These are phyloP conservation scores for Tridacna crocea DNA, from an alignment of 2,888 invertebrate genomes.

Conservation along the genomic window DNA sequence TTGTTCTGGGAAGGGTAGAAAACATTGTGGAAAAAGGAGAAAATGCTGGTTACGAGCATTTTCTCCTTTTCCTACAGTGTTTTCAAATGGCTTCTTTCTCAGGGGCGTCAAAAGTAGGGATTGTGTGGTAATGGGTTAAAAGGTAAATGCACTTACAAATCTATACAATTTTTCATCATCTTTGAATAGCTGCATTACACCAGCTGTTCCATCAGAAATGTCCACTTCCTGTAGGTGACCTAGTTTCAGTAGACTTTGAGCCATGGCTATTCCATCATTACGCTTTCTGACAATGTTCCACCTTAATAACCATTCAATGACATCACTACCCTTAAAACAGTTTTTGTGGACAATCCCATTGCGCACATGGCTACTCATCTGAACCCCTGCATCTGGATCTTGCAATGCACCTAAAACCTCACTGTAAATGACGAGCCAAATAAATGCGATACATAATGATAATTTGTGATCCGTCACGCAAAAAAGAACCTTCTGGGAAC, in stretches of 20 bases:
- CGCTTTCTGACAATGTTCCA: conserved; percentile 79
- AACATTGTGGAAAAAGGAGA: too few species aligned
- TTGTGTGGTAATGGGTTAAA: too few species aligned
- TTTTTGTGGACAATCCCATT: conserved; percentile 79
- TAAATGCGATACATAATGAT: background rate
- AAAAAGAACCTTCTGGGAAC: too few species aligned
- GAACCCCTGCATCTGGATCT: conserved; percentile 79
- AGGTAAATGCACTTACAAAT: too few species aligned
- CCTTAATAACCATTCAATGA: conserved; percentile 78
- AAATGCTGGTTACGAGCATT: too few species aligned
- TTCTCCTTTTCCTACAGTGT: too few species aligned
- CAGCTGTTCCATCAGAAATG: conserved; percentile 75
- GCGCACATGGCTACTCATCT: conserved; percentile 73
- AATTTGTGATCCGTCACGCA: too few species aligned
- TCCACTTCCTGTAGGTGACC: conserved; percentile 80
- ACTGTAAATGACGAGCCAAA: conserved; percentile 56
- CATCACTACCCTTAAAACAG: conserved; percentile 78
- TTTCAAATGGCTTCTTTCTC: too few species aligned
- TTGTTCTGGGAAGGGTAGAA: too few species aligned
- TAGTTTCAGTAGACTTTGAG: conserved; percentile 76
- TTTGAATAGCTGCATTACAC: conserved; percentile 73
- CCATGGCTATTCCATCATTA: conserved; percentile 75
- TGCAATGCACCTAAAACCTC: conserved; percentile 80
- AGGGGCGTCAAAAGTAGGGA: too few species aligned
- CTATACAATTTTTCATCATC: conserved; percentile 79